Evolutionary conservation across 1,140 invertebrate genomes (phyloP), one percentile per base, ranked within the genome.

Genomic region (Drosophila ambigua): DNA sequence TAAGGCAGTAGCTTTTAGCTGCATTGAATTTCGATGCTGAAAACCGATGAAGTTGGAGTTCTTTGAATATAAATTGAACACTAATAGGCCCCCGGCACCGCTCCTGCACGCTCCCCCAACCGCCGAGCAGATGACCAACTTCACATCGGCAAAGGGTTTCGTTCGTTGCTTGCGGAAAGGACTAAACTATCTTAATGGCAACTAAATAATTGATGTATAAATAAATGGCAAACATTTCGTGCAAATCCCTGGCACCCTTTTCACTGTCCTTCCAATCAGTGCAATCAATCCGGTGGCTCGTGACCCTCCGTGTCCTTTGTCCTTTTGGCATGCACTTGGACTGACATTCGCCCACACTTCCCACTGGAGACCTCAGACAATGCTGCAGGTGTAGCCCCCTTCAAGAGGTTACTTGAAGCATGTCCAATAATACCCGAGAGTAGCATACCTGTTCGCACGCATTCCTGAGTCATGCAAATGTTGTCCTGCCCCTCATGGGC

Each of bases 381-480:
- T 8, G 8, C 2, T 31, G 7, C 28, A 31, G 31, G 31, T 31
- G 31, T 9, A 20, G 1, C 31, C 8, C 8, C 8, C 41, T 51
- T 15, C 0, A 28, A 41, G 23, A 20, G 45, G 62, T 48, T 58
- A 31, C 43, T 9, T 23, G 11, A 26, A 26, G 15, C 31, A 50
- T 39, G 35, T 39, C 35, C 35, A 39, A 4, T 13, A 2, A 13
- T 39, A 39, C 11, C 26, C 35, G 35, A 13, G 35, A 13, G 35
- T 63, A 51, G 66, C 91, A 93, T 92, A 95, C 94, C 94, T 92
- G 95, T 96, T 90, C 94, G 93, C 31, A 96, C 94, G 90, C 95
- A 96, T 92, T 95, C 95, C 91, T 95, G 94, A 39, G 94, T 95
- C 63, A 95, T 91, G 91, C 95, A 96, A 57, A 95, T 92, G 63